Base-by-base conservation (phyloP, 1,140 invertebrate species). In the Lethrus apterus region DNA sequence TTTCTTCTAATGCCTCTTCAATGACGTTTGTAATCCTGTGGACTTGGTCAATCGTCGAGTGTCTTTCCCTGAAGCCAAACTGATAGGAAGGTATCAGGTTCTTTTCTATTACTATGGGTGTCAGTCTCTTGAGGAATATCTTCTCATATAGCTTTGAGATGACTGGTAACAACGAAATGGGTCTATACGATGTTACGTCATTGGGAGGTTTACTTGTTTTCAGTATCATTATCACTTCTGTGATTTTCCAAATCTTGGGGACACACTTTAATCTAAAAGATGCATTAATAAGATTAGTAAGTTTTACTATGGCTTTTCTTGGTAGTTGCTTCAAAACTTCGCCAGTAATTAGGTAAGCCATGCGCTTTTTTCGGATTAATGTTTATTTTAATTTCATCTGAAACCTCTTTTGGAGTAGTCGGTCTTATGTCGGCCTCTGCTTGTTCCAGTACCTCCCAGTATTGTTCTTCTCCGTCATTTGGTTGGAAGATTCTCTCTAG, bases 211-310 rank as follows among this genome's bases (percentile, higher is more conserved):
- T 65, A 8, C 52, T 58, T 4, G 56, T 57, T 51, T 67, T 62
- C 3, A 18, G 36, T 17, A 67, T 51, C 48, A 64, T 56, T n/a
- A 62, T 58, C 4, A 66, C 56, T 41, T 59, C 36, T 1, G 64
- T 57, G 9, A 60, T 46, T 46, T 68, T 69, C 60, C 59, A 69
- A 24, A 57, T 53, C 0, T n/a, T n/a, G n/a, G n/a, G n/a, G n/a
- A n/a, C n/a, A n/a, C n/a, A n/a, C n/a, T n/a, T n/a, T n/a, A n/a
- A n/a, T n/a, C n/a, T n/a, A n/a, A n/a, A n/a, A n/a, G n/a, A n/a
- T n/a, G n/a, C n/a, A n/a, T n/a, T n/a, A n/a, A n/a, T n/a, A n/a
- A n/a, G n/a, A n/a, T n/a, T n/a, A n/a, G n/a, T n/a, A n/a, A n/a
- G n/a, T n/a, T n/a, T n/a, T n/a, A n/a, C n/a, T n/a, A n/a, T n/a